Conservation (phyloP, 1,140 invertebrate genomes). For the Formica exsecta region DNA sequence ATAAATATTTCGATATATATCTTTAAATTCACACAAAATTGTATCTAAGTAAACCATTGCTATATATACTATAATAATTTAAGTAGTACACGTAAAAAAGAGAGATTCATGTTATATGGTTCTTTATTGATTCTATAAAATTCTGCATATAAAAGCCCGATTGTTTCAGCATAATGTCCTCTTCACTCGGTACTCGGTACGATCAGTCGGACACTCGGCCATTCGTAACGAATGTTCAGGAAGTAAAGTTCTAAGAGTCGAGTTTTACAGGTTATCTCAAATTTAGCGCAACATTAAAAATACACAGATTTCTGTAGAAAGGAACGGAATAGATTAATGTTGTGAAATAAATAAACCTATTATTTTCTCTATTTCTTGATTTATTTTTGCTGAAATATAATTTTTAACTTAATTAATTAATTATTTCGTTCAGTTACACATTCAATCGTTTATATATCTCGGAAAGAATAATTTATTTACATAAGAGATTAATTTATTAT, state of each 20-base stretch:
- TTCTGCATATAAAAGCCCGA: neutral
- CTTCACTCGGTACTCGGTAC: neutral
- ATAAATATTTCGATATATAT: neutral
- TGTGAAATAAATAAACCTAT: neutral
- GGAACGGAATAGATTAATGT: neutral
- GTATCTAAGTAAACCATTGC: neutral
- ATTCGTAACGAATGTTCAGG: conserved; percentile 30
- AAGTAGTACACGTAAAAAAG: neutral
- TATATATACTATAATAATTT: neutral
- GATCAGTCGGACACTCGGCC: conserved; percentile 24
- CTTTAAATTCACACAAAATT: neutral
- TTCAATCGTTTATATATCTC: neutral
- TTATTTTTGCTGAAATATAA: neutral
- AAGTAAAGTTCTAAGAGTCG: conserved; percentile 25
- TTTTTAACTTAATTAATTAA: conserved; percentile 5
- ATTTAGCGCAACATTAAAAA: neutral
- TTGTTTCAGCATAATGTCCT: conserved; percentile 26
- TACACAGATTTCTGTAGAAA: neutral
- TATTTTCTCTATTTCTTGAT: neutral
- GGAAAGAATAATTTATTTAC: neutral
- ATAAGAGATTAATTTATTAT: neutral
- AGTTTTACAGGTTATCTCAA: conserved; percentile 23
- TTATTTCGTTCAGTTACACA: neutral
- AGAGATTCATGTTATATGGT: too few relatives aligned
- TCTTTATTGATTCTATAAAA: conserved; percentile 13